Base-by-base conservation (phyloP, 2,888 invertebrate species). In the Ochropleura leucogaster region DNA sequence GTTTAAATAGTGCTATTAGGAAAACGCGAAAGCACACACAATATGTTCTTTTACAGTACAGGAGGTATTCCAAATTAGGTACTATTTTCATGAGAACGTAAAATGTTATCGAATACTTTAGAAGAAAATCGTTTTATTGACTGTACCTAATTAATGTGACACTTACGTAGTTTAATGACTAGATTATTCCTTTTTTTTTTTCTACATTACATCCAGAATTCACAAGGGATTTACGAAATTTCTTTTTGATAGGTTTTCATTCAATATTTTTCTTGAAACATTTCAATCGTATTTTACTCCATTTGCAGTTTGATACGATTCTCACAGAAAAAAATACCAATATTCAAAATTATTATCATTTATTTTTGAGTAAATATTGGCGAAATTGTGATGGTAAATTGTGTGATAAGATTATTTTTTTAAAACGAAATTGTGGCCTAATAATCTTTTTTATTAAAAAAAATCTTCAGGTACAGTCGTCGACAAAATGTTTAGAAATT, bases 401-500 rank as follows among this genome's bases (percentile, higher is more conserved):
- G 88, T 95, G 95, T 95, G 95, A 95, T 95, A 94, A 70, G 47
- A 74, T 80, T 80, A 79, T 79, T 90, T 89, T 59, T 90, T 89
- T 80, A 86, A 88, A 93, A 90, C 90, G 92, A 94, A 92, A 91
- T 91, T 90, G 93, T 93, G 95, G 95, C 95, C 95, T 95, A 94
- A 91, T 81, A 30, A 85, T 88, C 83, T 88, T 91, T 87, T 89
- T 89, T 85, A 85, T 72, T 75, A 71, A 77, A 74, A 57, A n/a
- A 70, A 14, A 57, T 73, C 18, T 30, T 62, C 12, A 12, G 49
- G 81, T 92, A 90, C 89, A 91, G 91, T 92, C 90, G 89, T 88
- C 87, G 78, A 88, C 88, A 80, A 68, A n/a, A 76, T 53, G 63
- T 30, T 63, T 67, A 62, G 20, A 68, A 69, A 62, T 55, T 18